Conservation (phyloP, 2,113 vertebrate genomes). For the Raphicerus campestris region DNA sequence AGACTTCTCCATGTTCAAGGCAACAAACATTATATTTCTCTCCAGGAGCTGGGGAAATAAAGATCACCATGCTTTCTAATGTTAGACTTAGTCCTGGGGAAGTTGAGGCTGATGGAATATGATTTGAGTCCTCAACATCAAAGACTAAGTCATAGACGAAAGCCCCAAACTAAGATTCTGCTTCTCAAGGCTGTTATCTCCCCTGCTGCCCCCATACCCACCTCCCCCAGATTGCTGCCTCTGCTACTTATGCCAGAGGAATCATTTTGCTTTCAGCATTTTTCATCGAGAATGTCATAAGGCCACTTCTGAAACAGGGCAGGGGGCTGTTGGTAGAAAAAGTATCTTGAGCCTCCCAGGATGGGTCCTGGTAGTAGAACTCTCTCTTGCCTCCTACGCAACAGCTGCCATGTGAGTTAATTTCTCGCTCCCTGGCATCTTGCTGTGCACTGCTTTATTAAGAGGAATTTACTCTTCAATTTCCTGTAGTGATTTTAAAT, state of each 20-base stretch:
- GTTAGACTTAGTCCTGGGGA: neutral
- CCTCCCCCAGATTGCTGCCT: neutral
- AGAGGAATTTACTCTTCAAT: slow-evolving; percentile 71
- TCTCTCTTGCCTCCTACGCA: neutral
- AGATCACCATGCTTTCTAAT: neutral
- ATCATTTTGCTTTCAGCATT: neutral
- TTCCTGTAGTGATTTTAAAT: slow-evolving; percentile 68
- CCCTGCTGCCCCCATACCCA: neutral
- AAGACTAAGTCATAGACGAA: neutral
- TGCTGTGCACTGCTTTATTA: slow-evolving; percentile 57
- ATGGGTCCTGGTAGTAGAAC: neutral
- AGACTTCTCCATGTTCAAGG: neutral
- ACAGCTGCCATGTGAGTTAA: neutral
- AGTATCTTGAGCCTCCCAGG: neutral
- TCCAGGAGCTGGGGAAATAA: neutral
- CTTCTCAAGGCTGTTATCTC: neutral
- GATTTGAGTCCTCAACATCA: neutral
- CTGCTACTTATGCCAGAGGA: neutral
- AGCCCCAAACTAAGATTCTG: neutral
- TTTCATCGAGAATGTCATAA: neutral
- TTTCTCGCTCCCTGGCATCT: slow-evolving; percentile 12
- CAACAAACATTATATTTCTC: neutral
- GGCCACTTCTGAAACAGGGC: neutral
- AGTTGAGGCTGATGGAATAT: neutral
- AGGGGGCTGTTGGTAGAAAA: neutral